Evolutionary conservation across 2,113 vertebrate species (phyloP), one percentile per base, ranked within the genome.

Genomic region (Tringa solitaria): DNA sequence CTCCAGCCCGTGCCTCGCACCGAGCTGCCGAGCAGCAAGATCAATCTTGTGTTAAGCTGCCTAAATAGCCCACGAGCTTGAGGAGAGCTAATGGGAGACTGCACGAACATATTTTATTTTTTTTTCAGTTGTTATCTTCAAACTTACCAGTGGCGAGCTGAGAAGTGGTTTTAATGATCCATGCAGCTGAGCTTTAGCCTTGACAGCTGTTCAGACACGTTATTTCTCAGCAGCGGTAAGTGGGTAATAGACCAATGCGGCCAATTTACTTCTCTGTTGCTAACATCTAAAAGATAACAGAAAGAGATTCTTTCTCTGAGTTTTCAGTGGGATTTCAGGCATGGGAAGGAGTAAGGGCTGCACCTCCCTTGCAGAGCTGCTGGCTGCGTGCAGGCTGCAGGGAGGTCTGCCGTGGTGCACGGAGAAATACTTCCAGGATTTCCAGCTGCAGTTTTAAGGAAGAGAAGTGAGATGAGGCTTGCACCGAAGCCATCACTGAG

Each of bases 141-240:
- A 72, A 92, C 65, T 65, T 86, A 87, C 17, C 74, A 76, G 84
- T 64, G 83, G 61, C 0, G 33, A 95, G 84, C 61, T 61, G 59
- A 85, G 80, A 79, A 94, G 80, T 63, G 27, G 76, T 93, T 96
- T 74, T 92, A 92, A 94, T 92, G 95, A 91, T 83, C 87, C 86
- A 83, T 12, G 4, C 59, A 80, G 85, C 84, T 35, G 82, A 89
- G 89, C n/a, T 70, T 88, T 78, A 82, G 76, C 70, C 63, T 32
- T 92, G 84, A 68, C 90, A 83, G 64, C 63, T 68, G 53, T 41
- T 91, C 79, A 96, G 75, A 64, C 45, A 70, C 0, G 0, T 45
- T 45, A 70, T 81, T 89, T 93, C 91, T 94, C 90, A 91, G 92
- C 83, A 68, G 75, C 2, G 0, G 15, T 75, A 78, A 85, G 63